phyloP scores from a whole-genome alignment of 2,888 invertebrate species.

The Archips crataeganus region DNA sequence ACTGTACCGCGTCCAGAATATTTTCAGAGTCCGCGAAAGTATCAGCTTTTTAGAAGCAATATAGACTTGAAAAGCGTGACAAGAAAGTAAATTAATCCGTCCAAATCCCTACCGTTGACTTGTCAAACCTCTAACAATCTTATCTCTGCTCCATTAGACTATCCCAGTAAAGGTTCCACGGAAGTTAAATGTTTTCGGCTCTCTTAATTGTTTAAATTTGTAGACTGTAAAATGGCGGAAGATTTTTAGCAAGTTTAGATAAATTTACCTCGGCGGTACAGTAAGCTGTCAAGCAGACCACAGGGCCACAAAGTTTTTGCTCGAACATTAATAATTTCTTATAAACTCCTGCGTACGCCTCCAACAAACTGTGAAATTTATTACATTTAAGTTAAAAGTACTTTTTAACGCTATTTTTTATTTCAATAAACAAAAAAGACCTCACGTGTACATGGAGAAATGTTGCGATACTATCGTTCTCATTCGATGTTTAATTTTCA shows the following conservation, averaged over 20 bases:
- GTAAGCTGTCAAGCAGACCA: slow-evolving; percentile 66
- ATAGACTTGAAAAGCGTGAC: slow-evolving; percentile 11
- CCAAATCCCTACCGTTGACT: neutral
- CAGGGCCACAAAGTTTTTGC: slow-evolving; percentile 57
- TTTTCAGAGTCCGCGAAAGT: slow-evolving; percentile 22
- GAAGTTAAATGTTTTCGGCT: slow-evolving; percentile 7
- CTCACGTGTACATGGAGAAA: slow-evolving; percentile 65
- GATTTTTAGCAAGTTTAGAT: slow-evolving; percentile 39
- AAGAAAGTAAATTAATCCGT: slow-evolving; percentile 1
- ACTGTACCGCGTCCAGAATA: slow-evolving; percentile 22
- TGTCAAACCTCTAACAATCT: neutral
- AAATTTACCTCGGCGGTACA: slow-evolving; percentile 57
- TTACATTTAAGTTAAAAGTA: slow-evolving; percentile 23
- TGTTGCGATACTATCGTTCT: slow-evolving; percentile 60
- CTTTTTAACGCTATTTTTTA: slow-evolving; percentile 20
- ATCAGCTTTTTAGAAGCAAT: slow-evolving; percentile 14
- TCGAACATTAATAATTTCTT: slow-evolving; percentile 68
- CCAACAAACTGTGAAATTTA: slow-evolving; percentile 57
- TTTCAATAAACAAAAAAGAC: slow-evolving; percentile 27
- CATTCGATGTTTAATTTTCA: slow-evolving; percentile 58
- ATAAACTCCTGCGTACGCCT: slow-evolving; percentile 60
- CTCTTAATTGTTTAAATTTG: slow-evolving; percentile 21
- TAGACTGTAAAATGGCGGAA: slow-evolving; percentile 23
- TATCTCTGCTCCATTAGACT: neutral
- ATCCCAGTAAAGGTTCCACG: neutral